Conservation (phyloP, 2,113 vertebrate genomes). For the Cyprinodon brontotheroides region DNA sequence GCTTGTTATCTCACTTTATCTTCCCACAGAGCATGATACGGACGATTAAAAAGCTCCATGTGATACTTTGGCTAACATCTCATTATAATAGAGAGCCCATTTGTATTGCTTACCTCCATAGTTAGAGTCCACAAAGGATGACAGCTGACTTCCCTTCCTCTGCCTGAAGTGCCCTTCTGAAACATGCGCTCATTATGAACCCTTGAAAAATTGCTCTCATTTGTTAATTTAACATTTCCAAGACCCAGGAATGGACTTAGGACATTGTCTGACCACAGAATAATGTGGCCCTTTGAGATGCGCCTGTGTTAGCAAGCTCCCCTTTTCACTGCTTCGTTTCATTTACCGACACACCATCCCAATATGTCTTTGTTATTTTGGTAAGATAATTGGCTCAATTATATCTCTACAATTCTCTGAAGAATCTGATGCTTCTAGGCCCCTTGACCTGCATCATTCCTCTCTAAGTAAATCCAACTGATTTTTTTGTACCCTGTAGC, state of each 20-base stretch:
- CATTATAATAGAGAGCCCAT: slow-evolving; percentile 75
- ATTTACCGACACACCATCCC: slow-evolving; percentile 28
- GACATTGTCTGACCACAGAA: slow-evolving; percentile 56
- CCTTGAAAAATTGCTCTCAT: slow-evolving; percentile 65
- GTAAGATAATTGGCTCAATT: slow-evolving; percentile 41
- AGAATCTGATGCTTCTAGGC: slow-evolving; percentile 32
- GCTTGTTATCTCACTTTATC: slow-evolving; percentile 78
- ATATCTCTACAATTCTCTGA: slow-evolving; percentile 22
- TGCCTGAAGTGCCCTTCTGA: slow-evolving; percentile 66
- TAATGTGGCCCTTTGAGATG: slow-evolving; percentile 56
- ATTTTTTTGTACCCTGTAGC: slow-evolving; percentile 1
- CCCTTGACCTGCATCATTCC: slow-evolving; percentile 24
- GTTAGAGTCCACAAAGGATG: slow-evolving; percentile 75
- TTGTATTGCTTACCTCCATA: slow-evolving; percentile 74
- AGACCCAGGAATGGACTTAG: slow-evolving; percentile 40
- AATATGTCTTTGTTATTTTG: slow-evolving; percentile 32
- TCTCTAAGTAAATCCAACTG: slow-evolving; percentile 22
- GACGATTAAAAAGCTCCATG: slow-evolving; percentile 79
- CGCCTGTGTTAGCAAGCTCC: slow-evolving; percentile 27
- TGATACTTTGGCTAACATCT: slow-evolving; percentile 74
- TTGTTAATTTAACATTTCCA: slow-evolving; percentile 69
- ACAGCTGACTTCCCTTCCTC: slow-evolving; percentile 72
- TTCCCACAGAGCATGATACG: slow-evolving; percentile 75
- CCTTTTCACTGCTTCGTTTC: not conserved
- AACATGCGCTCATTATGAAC: slow-evolving; percentile 72